Base-by-base conservation (phyloP, 1,140 invertebrate genomes). In the Nasonia longicornis region DNA sequence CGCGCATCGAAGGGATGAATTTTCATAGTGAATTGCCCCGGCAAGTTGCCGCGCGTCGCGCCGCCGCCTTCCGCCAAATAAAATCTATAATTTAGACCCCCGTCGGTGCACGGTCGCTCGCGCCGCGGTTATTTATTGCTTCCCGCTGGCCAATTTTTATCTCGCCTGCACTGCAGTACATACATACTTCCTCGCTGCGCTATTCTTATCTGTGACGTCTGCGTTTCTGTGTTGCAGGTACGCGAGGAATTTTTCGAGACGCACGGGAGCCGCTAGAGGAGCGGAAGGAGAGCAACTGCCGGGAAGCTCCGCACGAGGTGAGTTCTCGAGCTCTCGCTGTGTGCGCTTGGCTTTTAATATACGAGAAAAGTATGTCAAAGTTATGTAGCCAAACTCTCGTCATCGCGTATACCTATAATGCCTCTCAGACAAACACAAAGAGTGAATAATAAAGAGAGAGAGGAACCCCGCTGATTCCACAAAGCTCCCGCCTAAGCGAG, bases 1-100 rank as follows among this genome's bases (percentile, higher is more conserved):
- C 35, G 14, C 16, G 70, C 38, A 38, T 72, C 70, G 45, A 38
- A 52, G 67, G 48, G 69, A 79, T 79, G 77, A 79, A 79, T 79
- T 79, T 78, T 78, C 66, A 70, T 78, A 70, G 77, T 78, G 10
- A 66, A 38, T 77, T 67, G 42, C 16, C 16, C 16, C 48, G 48
- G 48, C 48, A 52, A 52, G 16, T 52, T 52, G 48, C 48, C 20
- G 52, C 52, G 52, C 16, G 38, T 42, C 38, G 38, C 14, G 35
- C 14, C 29, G 4, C 66, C 66, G 66, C 70, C 70, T 72, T 35
- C 20, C 35, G 77, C 58, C 58, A 64, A 75, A 75, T 75, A 75
- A 58, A 64, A 64, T 64, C 73, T 63, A 75, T 75, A 63, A 63
- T 75, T 64, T 63, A 63, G 22, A 22, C n/a, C 64, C 26, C 38